Base-by-base conservation (phyloP, 1,140 invertebrate species). In the Leptestheria dahalacensis region DNA sequence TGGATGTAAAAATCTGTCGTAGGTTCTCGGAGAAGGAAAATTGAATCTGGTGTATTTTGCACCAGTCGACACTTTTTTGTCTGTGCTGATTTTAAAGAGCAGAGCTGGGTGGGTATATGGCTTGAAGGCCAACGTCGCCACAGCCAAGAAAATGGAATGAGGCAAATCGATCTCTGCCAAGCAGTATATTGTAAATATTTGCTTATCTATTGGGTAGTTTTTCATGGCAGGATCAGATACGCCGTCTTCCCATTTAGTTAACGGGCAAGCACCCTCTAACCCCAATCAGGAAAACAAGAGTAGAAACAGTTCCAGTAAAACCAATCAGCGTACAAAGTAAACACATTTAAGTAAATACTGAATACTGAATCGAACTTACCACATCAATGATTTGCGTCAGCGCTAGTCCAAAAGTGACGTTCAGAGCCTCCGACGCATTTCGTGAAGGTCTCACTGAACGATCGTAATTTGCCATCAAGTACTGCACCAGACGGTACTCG, bases 301-400 rank as follows among this genome's bases (percentile, higher is more conserved):
- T n/a, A n/a, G n/a, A n/a, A n/a, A n/a, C n/a, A n/a, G n/a, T n/a
- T n/a, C n/a, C n/a, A n/a, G n/a, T n/a, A n/a, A n/a, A n/a, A n/a
- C n/a, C n/a, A n/a, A n/a, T n/a, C n/a, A n/a, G n/a, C n/a, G n/a
- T n/a, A n/a, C n/a, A n/a, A n/a, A n/a, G n/a, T n/a, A n/a, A n/a
- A n/a, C n/a, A n/a, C n/a, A n/a, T 41, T 6, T 41, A 41, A 41
- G 15, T 9, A 15, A 41, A 9, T 41, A 41, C 15, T 9, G 33
- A 41, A 41, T 9, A 6, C 6, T 9, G 33, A 41, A 15, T 41
- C 15, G 28, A 10, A 61, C 71, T 70, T 67, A 75, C 74, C 64
- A 75, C 74, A 61, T 75, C 74, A 55, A 75, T 75, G 60, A 75
- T 72, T 65, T 75, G 74, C 6, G 74, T 73, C 51, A 75, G 68